phyloP scores from a whole-genome alignment of 2,888 invertebrate genomes.

The Caenorhabditis doughertyi region DNA sequence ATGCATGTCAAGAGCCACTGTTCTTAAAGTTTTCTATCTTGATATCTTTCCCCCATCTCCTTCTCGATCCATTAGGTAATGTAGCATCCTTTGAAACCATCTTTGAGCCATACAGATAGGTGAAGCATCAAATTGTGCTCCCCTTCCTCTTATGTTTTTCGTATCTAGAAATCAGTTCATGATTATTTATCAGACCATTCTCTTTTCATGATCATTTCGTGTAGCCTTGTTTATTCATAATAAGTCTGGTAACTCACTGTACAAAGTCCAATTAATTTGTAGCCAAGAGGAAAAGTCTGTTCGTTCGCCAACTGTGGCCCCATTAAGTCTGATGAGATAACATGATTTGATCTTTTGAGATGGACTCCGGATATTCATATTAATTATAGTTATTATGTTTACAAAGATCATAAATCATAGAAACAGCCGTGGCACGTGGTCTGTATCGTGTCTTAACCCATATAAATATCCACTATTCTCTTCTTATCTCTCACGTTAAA shows the following conservation, averaged over 20 bases:
- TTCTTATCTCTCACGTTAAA: conserved; percentile 4
- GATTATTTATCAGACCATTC: conserved; percentile 26
- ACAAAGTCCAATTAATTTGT: conserved; percentile 48
- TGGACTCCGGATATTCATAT: conserved; percentile 5
- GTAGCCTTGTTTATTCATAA: conserved; percentile 34
- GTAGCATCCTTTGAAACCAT: too few relatives aligned
- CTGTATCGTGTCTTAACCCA: conserved; percentile 20
- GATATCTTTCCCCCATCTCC: too few relatives aligned
- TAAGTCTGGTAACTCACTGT: conserved; percentile 26
- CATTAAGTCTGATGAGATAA: conserved; percentile 2
- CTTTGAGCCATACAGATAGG: neutral
- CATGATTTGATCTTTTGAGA: conserved; percentile 3
- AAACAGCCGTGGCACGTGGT: conserved; percentile 18
- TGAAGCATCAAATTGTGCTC: conserved; percentile 33
- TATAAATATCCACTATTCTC: conserved; percentile 19
- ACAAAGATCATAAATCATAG: conserved; percentile 11
- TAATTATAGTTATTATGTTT: neutral
- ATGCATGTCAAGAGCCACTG: too few relatives aligned
- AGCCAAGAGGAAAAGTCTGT: conserved; percentile 36
- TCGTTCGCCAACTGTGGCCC: conserved; percentile 9
- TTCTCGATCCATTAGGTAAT: too few relatives aligned
- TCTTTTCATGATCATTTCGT: conserved; percentile 27
- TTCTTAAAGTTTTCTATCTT: too few relatives aligned
- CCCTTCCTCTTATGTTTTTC: neutral
- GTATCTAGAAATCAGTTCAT: conserved; percentile 24